These are phyloP conservation scores for Drosophila takahashii DNA, from an alignment of 1,140 invertebrate genomes.

Conservation along the genomic window DNA sequence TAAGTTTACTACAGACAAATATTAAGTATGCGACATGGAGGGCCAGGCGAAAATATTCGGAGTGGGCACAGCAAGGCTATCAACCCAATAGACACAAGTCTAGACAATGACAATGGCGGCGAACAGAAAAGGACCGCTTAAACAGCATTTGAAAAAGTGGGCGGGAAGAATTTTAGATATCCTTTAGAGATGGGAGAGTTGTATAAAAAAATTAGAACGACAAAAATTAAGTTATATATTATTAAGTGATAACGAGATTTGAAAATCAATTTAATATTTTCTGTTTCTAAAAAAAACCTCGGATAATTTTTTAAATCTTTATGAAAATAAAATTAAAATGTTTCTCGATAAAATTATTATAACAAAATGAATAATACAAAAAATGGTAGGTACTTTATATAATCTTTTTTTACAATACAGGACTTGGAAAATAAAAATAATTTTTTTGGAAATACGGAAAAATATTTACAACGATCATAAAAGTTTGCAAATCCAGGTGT, in stretches of 20 bases:
- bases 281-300: no score
- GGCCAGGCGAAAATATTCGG: not conserved
- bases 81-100: slow-evolving; percentile 51
- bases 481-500: no score
- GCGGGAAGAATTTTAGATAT: slow-evolving; percentile 9
- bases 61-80: slow-evolving; percentile 21
- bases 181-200: slow-evolving; percentile 20
- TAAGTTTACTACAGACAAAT: slow-evolving; percentile 64
- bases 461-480: no score
- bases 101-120: slow-evolving; percentile 72
- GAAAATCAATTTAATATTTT: not conserved
- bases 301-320: no score
- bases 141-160: slow-evolving; percentile 22
- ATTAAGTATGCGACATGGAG: slow-evolving; percentile 60
- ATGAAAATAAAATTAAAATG: no score
- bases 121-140: slow-evolving; percentile 56
- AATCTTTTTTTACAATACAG: no score
- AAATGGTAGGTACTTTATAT: no score
- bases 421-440: no score
- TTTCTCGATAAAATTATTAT: no score
- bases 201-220: not conserved
- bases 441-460: not conserved
- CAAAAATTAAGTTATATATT: not conserved
- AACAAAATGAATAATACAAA: no score
- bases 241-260: not conserved